These are phyloP conservation scores for Scotopteryx bipunctaria DNA, from an alignment of 2,888 invertebrate species.

Conservation along the genomic window DNA sequence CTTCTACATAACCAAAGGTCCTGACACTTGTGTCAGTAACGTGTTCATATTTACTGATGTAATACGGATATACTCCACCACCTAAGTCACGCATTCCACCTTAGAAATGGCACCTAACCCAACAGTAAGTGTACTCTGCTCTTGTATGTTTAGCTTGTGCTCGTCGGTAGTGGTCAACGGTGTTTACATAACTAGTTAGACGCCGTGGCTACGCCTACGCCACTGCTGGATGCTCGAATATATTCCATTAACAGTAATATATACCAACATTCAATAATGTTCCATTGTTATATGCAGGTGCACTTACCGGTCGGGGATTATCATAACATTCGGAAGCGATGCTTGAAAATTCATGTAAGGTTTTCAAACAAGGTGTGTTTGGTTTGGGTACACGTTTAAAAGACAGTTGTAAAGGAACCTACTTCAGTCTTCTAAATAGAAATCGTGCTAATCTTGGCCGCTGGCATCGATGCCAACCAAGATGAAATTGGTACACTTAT, in stretches of 20 bases:
- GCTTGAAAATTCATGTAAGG: slow-evolving; percentile 22
- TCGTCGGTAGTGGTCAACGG: slow-evolving; percentile 61
- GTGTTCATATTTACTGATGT: slow-evolving; percentile 21
- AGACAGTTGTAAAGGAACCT: not conserved
- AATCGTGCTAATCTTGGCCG: not conserved
- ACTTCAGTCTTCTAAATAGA: not conserved
- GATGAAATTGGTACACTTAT: too few relatives aligned
- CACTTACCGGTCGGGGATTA: slow-evolving; percentile 41
- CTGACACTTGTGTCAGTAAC: slow-evolving; percentile 26
- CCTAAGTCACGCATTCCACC: slow-evolving; percentile 37
- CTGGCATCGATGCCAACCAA: too few relatives aligned
- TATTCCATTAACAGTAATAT: slow-evolving; percentile 55
- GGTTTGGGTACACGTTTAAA: slow-evolving; percentile 1
- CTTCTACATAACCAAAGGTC: slow-evolving; percentile 3
- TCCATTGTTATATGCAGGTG: slow-evolving; percentile 65
- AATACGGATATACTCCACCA: slow-evolving; percentile 16
- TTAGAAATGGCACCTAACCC: slow-evolving; percentile 57
- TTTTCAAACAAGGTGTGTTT: slow-evolving; percentile 21
- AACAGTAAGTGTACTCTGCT: slow-evolving; percentile 52
- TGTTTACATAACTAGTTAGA: slow-evolving; percentile 80
- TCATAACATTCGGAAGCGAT: slow-evolving; percentile 34
- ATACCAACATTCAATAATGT: slow-evolving; percentile 58
- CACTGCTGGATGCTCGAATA: slow-evolving; percentile 56
- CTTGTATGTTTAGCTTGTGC: slow-evolving; percentile 58
- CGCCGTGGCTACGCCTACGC: slow-evolving; percentile 65